These are phyloP conservation scores for Papilio demoleus DNA, from an alignment of 2,888 invertebrate species.

Conservation along the genomic window DNA sequence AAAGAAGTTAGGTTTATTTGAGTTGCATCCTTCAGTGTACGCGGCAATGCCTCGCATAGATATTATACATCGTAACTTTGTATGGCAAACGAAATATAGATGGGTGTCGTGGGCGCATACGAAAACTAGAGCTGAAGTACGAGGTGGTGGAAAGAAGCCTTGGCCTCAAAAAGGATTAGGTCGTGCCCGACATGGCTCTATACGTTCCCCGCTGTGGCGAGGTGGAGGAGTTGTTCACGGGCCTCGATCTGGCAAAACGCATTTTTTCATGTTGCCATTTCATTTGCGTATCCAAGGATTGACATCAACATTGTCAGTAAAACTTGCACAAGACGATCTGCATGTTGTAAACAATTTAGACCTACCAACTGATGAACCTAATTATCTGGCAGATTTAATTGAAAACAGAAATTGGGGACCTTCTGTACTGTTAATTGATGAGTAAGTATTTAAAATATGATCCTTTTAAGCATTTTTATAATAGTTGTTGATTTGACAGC, in stretches of 20 bases:
- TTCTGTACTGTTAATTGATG: constrained; percentile 96
- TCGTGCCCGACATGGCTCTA: constrained; percentile 95
- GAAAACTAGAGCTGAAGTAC: constrained; percentile 92
- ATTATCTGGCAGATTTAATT: constrained; percentile 91
- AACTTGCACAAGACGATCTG: constrained; percentile 97
- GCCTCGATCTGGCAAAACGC: constrained; percentile 94
- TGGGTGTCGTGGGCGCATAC: constrained; percentile 91
- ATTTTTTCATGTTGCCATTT: constrained; percentile 97
- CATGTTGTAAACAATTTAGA: constrained; percentile 94
- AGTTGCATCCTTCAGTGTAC: constrained; percentile 95
- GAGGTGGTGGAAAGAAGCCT: constrained; percentile 96
- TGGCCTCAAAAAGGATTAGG: constrained; percentile 99
- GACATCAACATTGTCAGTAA: constrained; percentile 92
- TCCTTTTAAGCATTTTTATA: neutral
- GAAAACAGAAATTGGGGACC: constrained; percentile 97
- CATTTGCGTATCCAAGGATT: constrained; percentile 90
- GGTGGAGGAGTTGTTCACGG: constrained; percentile 95
- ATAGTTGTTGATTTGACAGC: too few species aligned
- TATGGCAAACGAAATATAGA: constrained; percentile 93
- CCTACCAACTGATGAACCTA: constrained; percentile 91
- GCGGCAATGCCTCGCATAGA: constrained; percentile 93
- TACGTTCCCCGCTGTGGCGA: constrained; percentile 93
- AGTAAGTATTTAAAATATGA: constrained; percentile 82
- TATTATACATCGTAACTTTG: constrained; percentile 92
- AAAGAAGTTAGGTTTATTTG: constrained; percentile 91